Percentiles rank a stretch among this genome's conserved stretches.
Evolutionary conservation across 2,888 invertebrate genomes (phyloP).

Genomic region (Mimas tiliae): DNA sequence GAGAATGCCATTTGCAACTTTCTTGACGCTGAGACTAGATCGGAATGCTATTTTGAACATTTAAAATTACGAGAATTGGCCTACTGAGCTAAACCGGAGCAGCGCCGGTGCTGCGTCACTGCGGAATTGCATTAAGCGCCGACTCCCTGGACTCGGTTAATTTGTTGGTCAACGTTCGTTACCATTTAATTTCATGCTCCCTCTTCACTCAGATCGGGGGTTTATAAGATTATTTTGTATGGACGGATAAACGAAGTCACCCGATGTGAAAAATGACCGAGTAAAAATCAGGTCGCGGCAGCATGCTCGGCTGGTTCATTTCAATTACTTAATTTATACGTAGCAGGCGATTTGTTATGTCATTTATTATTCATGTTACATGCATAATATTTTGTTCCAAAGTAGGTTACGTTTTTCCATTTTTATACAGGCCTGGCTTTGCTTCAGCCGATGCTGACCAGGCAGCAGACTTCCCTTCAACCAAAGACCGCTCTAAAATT

Average conservation of each 20-base stretch:
- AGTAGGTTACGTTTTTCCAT: neutral
- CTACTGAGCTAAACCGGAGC: slow-evolving; percentile 29
- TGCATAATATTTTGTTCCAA: slow-evolving; percentile 2
- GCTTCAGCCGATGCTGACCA: no score
- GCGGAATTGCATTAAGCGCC: slow-evolving; percentile 57
- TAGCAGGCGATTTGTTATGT: slow-evolving; percentile 14
- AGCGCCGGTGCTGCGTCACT: slow-evolving; percentile 32
- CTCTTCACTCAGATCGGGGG: slow-evolving; percentile 41
- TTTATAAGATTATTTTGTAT: slow-evolving; percentile 40
- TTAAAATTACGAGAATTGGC: slow-evolving; percentile 15
- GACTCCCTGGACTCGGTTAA: slow-evolving; percentile 56
- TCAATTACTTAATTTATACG: slow-evolving; percentile 15
- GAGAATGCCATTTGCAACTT: no score
- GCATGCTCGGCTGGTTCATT: slow-evolving; percentile 27
- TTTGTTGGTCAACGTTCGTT: slow-evolving; percentile 64
- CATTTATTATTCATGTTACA: slow-evolving; percentile 17
- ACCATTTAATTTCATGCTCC: slow-evolving; percentile 58
- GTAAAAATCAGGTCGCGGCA: slow-evolving; percentile 40
- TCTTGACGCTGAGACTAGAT: no score
- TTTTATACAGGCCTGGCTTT: neutral
- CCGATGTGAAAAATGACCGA: slow-evolving; percentile 44
- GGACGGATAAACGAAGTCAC: slow-evolving; percentile 43
- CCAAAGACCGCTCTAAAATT: no score
- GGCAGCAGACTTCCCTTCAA: no score
- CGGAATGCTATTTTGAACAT: no score